These are phyloP conservation scores for Philotrypesis tridentata DNA, from an alignment of 1,140 invertebrate species.

Conservation along the genomic window DNA sequence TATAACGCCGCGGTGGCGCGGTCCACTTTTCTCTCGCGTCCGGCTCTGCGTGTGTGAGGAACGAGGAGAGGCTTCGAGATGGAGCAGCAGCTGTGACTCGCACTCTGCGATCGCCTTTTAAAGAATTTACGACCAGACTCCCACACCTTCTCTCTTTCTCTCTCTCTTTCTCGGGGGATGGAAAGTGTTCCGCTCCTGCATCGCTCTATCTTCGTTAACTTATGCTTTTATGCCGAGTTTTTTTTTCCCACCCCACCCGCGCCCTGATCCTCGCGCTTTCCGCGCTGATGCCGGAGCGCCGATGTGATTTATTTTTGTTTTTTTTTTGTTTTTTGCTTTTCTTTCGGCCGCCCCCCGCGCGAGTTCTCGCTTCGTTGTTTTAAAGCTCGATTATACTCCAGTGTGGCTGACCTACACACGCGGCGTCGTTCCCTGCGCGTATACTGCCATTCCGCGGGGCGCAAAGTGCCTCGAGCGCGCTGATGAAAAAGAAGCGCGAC, in stretches of 20 bases:
- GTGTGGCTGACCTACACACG: background rate
- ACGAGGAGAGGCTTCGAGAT: background rate
- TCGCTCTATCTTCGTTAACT: background rate
- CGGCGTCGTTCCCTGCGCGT: too few relatives aligned
- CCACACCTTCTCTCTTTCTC: background rate
- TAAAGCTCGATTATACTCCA: background rate
- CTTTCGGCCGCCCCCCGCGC: too few relatives aligned
- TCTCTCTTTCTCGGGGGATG: background rate
- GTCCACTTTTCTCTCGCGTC: constrained; percentile 10
- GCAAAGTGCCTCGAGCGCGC: too few relatives aligned
- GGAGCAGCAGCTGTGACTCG: background rate
- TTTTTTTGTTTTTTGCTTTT: too few relatives aligned
- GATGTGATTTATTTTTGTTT: background rate
- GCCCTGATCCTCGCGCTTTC: too few relatives aligned
- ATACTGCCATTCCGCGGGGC: too few relatives aligned
- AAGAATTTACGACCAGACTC: constrained; percentile 25
- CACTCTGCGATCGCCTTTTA: background rate
- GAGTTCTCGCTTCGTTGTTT: too few relatives aligned
- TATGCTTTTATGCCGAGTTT: background rate
- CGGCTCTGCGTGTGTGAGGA: background rate
- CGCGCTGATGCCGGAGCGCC: background rate
- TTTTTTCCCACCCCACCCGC: too few relatives aligned
- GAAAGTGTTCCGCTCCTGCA: background rate
- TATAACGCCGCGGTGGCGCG: background rate
- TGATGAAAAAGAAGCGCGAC: background rate